phyloP scores from a whole-genome alignment of 2,113 vertebrate genomes.

The chimpanzee (Pan troglodytes) region NHGRI_mPanTro3-v2.1_pri NC_072407.2:94875001-94875500 shows the following conservation, averaged over 20 bases:
- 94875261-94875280: neutral
- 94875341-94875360: neutral
- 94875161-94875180: neutral
- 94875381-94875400: neutral
- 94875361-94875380: conserved; percentile 2
- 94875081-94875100: neutral
- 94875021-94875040: neutral
- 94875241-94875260: neutral
- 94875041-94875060: neutral
- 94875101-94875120: neutral
- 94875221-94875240: neutral
- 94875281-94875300: fast-evolving
- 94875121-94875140: neutral
- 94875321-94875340: neutral
- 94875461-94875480: neutral
- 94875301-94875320: neutral
- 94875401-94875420: neutral
- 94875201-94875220: neutral
- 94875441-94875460: neutral
- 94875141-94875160: neutral
- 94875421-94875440: neutral
- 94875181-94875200: neutral
- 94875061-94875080: neutral
- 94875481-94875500: neutral
- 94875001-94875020: neutral